A percentile compares a stretch with the other conserved stretches of the same genome.
Conservation (phyloP, 2,888 invertebrate genomes). For the Balanococcus diminutus region DNA sequence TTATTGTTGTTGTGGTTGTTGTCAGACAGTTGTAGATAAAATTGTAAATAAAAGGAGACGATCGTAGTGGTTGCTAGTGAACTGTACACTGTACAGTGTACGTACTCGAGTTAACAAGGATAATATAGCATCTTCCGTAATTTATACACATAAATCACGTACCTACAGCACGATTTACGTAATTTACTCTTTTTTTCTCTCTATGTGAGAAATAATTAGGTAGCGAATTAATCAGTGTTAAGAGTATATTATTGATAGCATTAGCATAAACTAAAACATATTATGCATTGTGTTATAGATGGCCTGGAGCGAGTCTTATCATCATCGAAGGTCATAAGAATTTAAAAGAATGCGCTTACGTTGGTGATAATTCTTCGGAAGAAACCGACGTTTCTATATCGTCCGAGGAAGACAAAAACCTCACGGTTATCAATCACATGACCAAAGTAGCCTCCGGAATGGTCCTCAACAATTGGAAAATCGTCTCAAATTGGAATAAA, state of each 20-base stretch:
- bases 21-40: neutral
- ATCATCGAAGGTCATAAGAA: conserved; percentile 79
- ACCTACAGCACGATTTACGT: neutral
- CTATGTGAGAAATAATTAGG: neutral
- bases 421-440: conserved; percentile 63
- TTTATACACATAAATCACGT: conserved; percentile 3
- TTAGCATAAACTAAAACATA: neutral
- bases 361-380: conserved; percentile 80
- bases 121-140: neutral
- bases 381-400: conserved; percentile 69
- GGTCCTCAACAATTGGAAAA: conserved; percentile 64
- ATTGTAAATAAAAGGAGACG: neutral
- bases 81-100: neutral
- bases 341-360: conserved; percentile 79
- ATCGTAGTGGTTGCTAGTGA: neutral
- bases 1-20: neutral
- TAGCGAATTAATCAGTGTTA: neutral
- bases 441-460: conserved; percentile 69
- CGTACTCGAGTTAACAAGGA: neutral
- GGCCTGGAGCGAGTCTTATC: conserved; percentile 77
- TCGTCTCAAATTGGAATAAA: neutral
- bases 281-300: conserved; percentile 63
- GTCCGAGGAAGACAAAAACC: conserved; percentile 60
- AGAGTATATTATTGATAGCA: neutral
- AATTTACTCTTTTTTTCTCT: neutral